A percentile compares a stretch with the other conserved stretches of the same genome.
phyloP scores from a whole-genome alignment of 2,888 invertebrate species.

The Rhamnusium bicolor region DNA sequence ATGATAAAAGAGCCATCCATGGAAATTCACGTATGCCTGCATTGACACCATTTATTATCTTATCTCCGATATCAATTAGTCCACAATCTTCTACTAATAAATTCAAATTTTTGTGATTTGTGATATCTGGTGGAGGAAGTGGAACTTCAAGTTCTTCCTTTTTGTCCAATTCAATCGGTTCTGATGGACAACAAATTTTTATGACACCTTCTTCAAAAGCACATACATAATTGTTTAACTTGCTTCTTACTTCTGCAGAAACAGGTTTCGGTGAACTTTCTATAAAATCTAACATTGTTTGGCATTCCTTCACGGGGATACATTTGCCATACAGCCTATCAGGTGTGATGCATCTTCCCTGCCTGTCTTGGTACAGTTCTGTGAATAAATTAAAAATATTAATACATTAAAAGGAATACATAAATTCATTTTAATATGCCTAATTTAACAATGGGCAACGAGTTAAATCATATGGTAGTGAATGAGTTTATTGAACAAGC shows the following conservation, averaged over 20 bases:
- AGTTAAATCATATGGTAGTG: too few species aligned
- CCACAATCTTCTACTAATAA: slow-evolving; percentile 74
- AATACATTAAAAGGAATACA: too few species aligned
- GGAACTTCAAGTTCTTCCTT: neutral
- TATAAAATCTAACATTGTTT: neutral
- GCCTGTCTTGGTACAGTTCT: neutral
- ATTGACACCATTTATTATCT: slow-evolving; percentile 76
- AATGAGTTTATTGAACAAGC: too few species aligned
- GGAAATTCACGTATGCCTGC: slow-evolving; percentile 80
- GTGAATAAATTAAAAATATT: neutral
- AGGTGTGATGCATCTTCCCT: neutral
- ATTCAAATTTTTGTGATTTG: slow-evolving; percentile 64
- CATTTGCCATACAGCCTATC: neutral
- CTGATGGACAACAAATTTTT: slow-evolving; percentile 14
- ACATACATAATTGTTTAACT: neutral
- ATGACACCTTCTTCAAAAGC: too few species aligned
- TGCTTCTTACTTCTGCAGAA: neutral
- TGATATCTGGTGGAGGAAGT: slow-evolving; percentile 63
- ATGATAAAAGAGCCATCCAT: slow-evolving; percentile 84
- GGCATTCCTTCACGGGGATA: neutral
- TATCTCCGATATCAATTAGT: slow-evolving; percentile 59
- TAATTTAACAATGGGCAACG: too few species aligned
- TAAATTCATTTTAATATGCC: too few species aligned
- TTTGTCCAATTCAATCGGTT: neutral
- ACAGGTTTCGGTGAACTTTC: neutral